These are phyloP conservation scores for Pachyrhynchus sulphureomaculatus DNA, from an alignment of 1,140 invertebrate genomes.

Conservation along the genomic window DNA sequence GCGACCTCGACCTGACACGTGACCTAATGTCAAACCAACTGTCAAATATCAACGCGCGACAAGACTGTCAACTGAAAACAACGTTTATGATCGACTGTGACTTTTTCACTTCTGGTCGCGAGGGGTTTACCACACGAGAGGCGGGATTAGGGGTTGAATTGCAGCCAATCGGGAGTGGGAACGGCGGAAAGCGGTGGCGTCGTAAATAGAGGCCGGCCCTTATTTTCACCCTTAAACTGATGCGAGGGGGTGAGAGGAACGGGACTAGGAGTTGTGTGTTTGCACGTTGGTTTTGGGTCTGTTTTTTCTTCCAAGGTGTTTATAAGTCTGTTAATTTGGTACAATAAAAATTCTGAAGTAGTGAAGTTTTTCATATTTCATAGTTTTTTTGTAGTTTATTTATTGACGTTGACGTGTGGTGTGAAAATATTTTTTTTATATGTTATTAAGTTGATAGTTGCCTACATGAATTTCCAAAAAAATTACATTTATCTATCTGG, in stretches of 20 bases:
- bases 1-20: not conserved
- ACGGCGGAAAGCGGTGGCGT: slow-evolving; percentile 29
- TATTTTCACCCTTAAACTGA: not conserved
- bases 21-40: not conserved
- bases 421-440: no score
- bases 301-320: no score
- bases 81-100: slow-evolving; percentile 48
- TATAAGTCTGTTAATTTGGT: no score
- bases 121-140: slow-evolving; percentile 21
- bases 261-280: no score
- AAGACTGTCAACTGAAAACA: slow-evolving; percentile 10
- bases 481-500: no score
- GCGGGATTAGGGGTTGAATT: slow-evolving; percentile 40
- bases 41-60: slow-evolving; percentile 17
- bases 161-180: slow-evolving; percentile 27
- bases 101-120: slow-evolving; percentile 36
- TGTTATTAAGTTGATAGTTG: no score
- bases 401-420: no score
- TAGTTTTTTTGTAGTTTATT: no score
- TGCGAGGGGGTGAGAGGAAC: not conserved
- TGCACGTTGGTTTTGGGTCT: no score
- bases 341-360: no score
- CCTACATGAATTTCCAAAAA: no score
- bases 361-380: no score
- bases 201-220: slow-evolving; percentile 18